A percentile compares a stretch with the other conserved stretches of the same genome.
Evolutionary conservation across 1,140 invertebrate species (phyloP).

Genomic region (Psix sp.): DNA sequence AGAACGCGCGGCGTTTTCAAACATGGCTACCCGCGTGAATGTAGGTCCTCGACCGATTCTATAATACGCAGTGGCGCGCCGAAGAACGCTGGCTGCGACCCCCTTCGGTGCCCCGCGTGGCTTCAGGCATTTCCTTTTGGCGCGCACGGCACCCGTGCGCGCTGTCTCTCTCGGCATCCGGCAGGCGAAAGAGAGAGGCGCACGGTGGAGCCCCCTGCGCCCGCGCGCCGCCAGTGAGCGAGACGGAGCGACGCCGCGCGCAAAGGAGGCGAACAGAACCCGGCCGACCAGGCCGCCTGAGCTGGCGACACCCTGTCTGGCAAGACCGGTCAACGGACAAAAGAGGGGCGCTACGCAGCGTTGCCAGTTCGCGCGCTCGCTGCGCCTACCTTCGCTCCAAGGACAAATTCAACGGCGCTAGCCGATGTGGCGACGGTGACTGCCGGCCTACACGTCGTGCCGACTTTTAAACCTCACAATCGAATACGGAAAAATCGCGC

Average conservation of each 20-base stretch:
- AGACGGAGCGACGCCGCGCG: conserved; percentile 42
- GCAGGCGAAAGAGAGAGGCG: conserved; percentile 34
- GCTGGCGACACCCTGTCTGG: conserved; percentile 93
- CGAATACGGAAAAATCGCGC: conserved; percentile 47
- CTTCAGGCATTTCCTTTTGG: conserved; percentile 26
- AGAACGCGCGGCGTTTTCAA: conserved; percentile 72
- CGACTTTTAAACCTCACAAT: conserved; percentile 26
- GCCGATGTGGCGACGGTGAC: conserved; percentile 73
- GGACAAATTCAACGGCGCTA: conserved; percentile 75
- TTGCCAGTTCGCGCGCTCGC: conserved; percentile 79
- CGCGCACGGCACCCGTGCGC: conserved; percentile 18
- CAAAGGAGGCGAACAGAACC: conserved; percentile 75
- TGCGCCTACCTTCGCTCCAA: conserved; percentile 72
- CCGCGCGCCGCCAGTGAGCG: conserved; percentile 38
- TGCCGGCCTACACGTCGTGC: conserved; percentile 52
- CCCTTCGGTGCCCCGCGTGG: conserved; percentile 52
- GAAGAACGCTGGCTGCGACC: conserved; percentile 37
- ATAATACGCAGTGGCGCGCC: conserved; percentile 62
- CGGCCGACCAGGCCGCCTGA: conserved; percentile 83
- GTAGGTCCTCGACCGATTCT: conserved; percentile 76
- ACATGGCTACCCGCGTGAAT: conserved; percentile 75
- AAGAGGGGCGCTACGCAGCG: conserved; percentile 75
- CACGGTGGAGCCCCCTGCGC: conserved; percentile 27
- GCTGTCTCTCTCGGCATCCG: conserved; percentile 37
- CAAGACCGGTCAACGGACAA: conserved; percentile 80